These are phyloP conservation scores for Chloroceryle aenea DNA, from an alignment of 2,113 vertebrate species.

Conservation along the genomic window DNA sequence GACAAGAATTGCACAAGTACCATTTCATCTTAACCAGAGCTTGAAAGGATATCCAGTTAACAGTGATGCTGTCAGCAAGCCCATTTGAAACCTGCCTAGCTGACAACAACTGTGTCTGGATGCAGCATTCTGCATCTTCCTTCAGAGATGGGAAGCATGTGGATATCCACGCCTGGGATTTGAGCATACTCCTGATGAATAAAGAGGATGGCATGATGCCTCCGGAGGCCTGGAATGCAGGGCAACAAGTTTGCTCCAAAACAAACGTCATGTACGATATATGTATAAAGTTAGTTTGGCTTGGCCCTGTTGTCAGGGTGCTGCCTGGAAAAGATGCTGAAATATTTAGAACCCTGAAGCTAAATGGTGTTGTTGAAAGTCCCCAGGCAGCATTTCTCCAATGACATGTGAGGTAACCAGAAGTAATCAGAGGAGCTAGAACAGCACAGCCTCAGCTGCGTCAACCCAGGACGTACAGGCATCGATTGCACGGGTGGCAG, in stretches of 20 bases:
- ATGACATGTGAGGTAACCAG: conserved; percentile 1
- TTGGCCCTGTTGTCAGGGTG: conserved; percentile 50
- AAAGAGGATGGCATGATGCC: conserved; percentile 43
- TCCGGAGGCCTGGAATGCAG: conserved; percentile 56
- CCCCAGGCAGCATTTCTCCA: background rate
- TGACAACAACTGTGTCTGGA: background rate
- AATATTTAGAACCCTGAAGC: conserved; percentile 53
- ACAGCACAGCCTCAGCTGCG: fast-evolving
- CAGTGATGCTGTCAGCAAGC: background rate
- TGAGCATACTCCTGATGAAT: conserved; percentile 57
- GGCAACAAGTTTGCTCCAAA: conserved; percentile 57
- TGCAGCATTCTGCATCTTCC: background rate
- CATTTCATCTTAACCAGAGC: background rate
- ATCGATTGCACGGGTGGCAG: background rate
- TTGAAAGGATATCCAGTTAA: background rate
- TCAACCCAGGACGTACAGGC: background rate
- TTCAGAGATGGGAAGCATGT: background rate
- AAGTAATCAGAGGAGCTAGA: background rate
- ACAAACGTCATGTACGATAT: conserved; percentile 64
- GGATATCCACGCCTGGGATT: conserved; percentile 34
- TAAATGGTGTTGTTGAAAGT: conserved; percentile 31
- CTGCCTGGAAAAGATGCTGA: conserved; percentile 42
- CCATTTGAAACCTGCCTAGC: background rate
- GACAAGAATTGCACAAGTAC: background rate
- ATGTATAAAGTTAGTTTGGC: conserved; percentile 20